A percentile compares a stretch with the other conserved stretches of the same genome.
phyloP scores from a whole-genome alignment of 1,140 invertebrate genomes.

The Trichonephila clavipes region DNA sequence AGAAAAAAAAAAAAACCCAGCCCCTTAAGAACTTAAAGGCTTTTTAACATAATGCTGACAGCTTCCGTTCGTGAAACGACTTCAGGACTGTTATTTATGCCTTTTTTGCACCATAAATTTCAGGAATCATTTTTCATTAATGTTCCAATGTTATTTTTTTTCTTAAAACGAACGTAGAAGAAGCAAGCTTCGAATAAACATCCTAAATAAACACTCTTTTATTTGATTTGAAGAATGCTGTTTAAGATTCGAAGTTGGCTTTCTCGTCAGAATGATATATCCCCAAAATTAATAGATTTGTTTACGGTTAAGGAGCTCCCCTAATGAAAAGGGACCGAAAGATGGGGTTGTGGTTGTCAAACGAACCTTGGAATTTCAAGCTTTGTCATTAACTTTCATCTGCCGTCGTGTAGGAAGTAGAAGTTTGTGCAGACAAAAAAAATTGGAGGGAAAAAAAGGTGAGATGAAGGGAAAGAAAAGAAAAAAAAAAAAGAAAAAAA shows the following conservation, averaged over 20 bases:
- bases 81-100: slow-evolving; percentile 17
- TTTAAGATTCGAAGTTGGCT: neutral
- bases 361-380: slow-evolving; percentile 66
- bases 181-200: slow-evolving; percentile 14
- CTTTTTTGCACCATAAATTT: slow-evolving; percentile 4
- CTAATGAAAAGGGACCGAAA: slow-evolving; percentile 48
- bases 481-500: slow-evolving; percentile 12
- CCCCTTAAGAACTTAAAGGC: neutral
- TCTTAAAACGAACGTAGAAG: neutral
- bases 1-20: neutral
- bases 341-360: slow-evolving; percentile 40
- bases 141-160: slow-evolving; percentile 21
- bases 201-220: slow-evolving; percentile 8
- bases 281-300: slow-evolving; percentile 45
- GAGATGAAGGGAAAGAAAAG: slow-evolving; percentile 9
- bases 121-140: slow-evolving; percentile 11
- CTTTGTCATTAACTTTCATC: slow-evolving; percentile 73
- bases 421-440: neutral
- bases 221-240: slow-evolving; percentile 20
- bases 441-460: slow-evolving; percentile 13
- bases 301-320: slow-evolving; percentile 10
- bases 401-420: slow-evolving; percentile 27
- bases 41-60: slow-evolving; percentile 20
- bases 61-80: neutral
- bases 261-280: slow-evolving; percentile 29